Evolutionary conservation across 1,140 invertebrate genomes (phyloP), one percentile per base, ranked within the genome.

Genomic region (Drosophila virilis): DNA sequence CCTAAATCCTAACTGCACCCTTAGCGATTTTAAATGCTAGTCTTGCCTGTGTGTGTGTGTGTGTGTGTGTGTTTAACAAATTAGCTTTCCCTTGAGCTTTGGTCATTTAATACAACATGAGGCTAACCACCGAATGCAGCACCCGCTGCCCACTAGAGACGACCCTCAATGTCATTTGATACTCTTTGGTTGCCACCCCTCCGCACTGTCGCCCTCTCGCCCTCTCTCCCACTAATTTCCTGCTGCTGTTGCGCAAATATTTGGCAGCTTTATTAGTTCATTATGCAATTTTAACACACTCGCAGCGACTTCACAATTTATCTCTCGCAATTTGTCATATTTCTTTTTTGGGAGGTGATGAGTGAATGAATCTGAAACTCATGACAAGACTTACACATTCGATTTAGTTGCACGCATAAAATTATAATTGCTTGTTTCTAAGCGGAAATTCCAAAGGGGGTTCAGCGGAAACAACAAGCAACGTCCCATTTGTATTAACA

Each of bases 191-290:
- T 67, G 43, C 22, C 40, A 52, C 67, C 61, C 52, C 48, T 48
- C 17, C 37, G 73, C 48, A 42, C n/a, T 17, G 13, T 3, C 22
- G 15, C 52, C 52, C 38, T 28, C 4, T 5, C 22, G 22, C 22
- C 22, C 22, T 5, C 22, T 28, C 35, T 57, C 54, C n/a, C 10
- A 12, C 57, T 22, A 12, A 45, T 46, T 54, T 69, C 10, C 69
- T 48, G 70, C 66, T 74, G 74, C 77, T 86, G 82, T 88, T 86
- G 78, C 51, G 65, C 68, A 76, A 86, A 86, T 77, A 86, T 77
- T 85, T 86, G 75, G 71, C 32, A 77, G 78, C 78, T 86, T 77
- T 78, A 77, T 65, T 73, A 76, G 71, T 82, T 88, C 78, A 86
- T 81, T 77, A 65, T 60, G 78, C 67, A 78, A 86, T 68, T 78